phyloP scores from a whole-genome alignment of 2,113 vertebrate genomes.

The Microtus richardsoni region DNA sequence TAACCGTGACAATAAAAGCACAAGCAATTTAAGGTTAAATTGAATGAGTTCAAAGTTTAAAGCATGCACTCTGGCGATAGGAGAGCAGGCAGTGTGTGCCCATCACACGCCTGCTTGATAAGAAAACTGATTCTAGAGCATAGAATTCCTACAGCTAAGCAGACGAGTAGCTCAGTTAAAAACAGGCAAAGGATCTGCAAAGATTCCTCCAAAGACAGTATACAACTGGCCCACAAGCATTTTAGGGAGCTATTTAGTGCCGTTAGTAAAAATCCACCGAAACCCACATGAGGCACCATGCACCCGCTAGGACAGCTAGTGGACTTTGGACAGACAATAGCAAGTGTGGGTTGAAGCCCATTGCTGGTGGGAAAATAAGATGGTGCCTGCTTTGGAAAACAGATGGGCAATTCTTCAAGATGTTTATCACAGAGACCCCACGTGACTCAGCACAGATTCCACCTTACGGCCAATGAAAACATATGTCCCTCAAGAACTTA shows the following conservation, averaged over 20 bases:
- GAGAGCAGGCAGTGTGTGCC: background rate
- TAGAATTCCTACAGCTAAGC: background rate
- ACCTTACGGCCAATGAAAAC: background rate
- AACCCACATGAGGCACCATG: background rate
- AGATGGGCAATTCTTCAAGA: background rate
- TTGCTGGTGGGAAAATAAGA: background rate
- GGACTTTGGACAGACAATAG: background rate
- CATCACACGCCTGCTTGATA: no score
- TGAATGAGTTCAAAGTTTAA: background rate
- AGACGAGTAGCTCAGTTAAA: background rate
- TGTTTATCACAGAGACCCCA: background rate
- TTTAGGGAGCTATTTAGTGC: no score
- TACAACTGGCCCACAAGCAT: background rate
- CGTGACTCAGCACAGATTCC: background rate
- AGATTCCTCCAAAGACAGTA: background rate
- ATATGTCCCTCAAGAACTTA: background rate
- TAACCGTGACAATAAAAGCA: background rate
- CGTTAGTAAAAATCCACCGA: background rate
- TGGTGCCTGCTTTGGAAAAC: background rate
- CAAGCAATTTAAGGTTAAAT: background rate
- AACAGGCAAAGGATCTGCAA: background rate
- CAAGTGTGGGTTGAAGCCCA: no score
- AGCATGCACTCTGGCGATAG: no score
- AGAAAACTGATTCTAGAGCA: background rate
- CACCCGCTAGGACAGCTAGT: background rate